These are phyloP conservation scores for Pyrocoelia pectoralis DNA, from an alignment of 2,888 invertebrate genomes.

Conservation along the genomic window DNA sequence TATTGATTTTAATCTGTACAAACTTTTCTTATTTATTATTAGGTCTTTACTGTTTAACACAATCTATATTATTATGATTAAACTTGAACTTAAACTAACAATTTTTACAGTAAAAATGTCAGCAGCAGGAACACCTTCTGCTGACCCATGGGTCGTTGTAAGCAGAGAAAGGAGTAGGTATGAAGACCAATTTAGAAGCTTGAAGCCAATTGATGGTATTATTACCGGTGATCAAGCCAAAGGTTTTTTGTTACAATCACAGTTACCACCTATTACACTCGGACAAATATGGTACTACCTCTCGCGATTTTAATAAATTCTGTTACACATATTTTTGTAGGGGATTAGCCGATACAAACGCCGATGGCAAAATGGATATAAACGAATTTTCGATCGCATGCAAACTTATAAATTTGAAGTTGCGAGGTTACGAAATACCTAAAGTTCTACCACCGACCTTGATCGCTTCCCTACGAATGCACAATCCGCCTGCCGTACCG, in stretches of 20 bases:
- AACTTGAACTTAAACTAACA: background rate
- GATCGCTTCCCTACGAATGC: conserved; percentile 70
- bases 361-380: conserved; percentile 96
- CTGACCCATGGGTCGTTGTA: conserved; percentile 88
- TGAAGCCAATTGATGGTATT: conserved; percentile 86
- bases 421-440: conserved; percentile 92
- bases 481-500: conserved; percentile 54
- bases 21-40: no score
- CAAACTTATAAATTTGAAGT: conserved; percentile 90
- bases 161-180: conserved; percentile 88
- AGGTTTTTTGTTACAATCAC: conserved; percentile 89
- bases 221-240: conserved; percentile 94
- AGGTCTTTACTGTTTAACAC: no score
- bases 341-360: conserved; percentile 92
- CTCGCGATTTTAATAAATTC: conserved; percentile 9
- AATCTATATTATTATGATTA: no score
- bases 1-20: no score
- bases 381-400: conserved; percentile 98
- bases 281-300: conserved; percentile 97
- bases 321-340: no score
- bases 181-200: conserved; percentile 88
- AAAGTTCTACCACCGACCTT: conserved; percentile 81
- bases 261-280: conserved; percentile 85
- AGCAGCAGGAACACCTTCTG: conserved; percentile 57
- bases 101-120: conserved; percentile 47